These are phyloP conservation scores for Agriopis aurantiaria DNA, from an alignment of 2,888 invertebrate species.

Conservation along the genomic window DNA sequence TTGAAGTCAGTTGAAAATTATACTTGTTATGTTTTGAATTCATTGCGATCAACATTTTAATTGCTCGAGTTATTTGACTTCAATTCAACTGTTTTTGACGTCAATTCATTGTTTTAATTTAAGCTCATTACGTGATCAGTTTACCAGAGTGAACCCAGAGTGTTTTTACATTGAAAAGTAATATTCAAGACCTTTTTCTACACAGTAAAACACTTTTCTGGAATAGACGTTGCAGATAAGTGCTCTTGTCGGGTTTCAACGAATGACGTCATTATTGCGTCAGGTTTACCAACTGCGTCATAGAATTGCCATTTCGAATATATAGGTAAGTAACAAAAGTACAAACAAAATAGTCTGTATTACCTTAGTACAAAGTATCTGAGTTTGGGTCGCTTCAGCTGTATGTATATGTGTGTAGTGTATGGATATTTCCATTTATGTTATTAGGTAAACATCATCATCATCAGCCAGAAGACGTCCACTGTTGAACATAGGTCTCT, in stretches of 20 bases:
- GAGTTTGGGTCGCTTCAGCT: too few relatives aligned
- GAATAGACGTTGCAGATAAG: constrained; percentile 5
- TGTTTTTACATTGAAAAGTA: neutral
- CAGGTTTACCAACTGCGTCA: constrained; percentile 27
- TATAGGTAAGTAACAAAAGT: neutral
- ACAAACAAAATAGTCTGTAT: neutral
- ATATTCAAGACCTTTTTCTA: neutral
- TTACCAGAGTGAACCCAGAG: neutral
- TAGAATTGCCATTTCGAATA: constrained; percentile 9
- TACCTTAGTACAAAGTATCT: too few relatives aligned
- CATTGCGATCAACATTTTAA: too few relatives aligned
- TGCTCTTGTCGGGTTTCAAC: constrained; percentile 10
- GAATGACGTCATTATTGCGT: constrained; percentile 28
- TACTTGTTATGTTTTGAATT: too few relatives aligned
- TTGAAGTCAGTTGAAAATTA: too few relatives aligned
- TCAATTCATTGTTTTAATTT: constrained; percentile 5
- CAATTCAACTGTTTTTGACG: constrained; percentile 5
- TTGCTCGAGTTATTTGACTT: too few relatives aligned
- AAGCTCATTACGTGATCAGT: neutral
- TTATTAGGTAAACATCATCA: too few relatives aligned
- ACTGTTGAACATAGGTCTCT: too few relatives aligned
- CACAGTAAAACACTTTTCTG: constrained; percentile 2
- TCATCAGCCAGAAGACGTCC: too few relatives aligned
- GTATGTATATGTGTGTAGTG: too few relatives aligned
- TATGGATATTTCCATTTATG: too few relatives aligned